These are phyloP conservation scores for Pseudomyrmex sp. DNA, from an alignment of 1,140 invertebrate genomes.

Conservation along the genomic window DNA sequence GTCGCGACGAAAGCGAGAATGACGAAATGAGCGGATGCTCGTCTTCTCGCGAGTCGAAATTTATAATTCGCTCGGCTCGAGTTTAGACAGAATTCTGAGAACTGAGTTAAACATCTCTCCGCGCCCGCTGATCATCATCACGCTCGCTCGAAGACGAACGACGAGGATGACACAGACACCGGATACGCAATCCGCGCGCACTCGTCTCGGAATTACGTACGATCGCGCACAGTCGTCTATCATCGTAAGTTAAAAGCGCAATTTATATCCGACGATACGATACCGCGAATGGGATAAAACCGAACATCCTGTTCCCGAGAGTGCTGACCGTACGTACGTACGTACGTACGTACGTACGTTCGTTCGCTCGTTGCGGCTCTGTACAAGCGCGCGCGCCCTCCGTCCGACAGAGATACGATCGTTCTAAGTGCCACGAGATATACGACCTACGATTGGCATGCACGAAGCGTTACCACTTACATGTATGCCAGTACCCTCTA, in stretches of 20 bases:
- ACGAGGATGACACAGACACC: constrained; percentile 22
- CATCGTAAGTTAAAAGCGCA: constrained; percentile 74
- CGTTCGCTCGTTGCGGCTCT: constrained; percentile 28
- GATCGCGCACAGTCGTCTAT: constrained; percentile 58
- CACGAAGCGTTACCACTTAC: constrained; percentile 76
- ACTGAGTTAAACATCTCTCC: not conserved
- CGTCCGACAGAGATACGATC: constrained; percentile 74
- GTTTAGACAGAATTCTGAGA: not conserved
- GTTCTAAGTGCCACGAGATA: constrained; percentile 73
- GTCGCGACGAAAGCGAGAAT: not conserved
- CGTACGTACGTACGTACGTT: not conserved
- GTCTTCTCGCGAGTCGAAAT: not conserved
- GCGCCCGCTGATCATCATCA: not conserved
- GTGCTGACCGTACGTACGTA: constrained; percentile 33
- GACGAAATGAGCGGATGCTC: not conserved
- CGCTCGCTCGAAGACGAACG: not conserved
- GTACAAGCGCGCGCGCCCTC: constrained; percentile 61
- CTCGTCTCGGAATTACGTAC: constrained; percentile 29
- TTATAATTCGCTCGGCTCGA: not conserved
- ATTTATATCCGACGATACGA: constrained; percentile 75
- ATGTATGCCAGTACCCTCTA: constrained; percentile 67
- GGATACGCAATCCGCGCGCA: constrained; percentile 21
- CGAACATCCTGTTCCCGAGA: constrained; percentile 68
- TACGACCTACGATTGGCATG: constrained; percentile 78
- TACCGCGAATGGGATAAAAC: constrained; percentile 67